Evolutionary conservation across 2,797 vertebrate genomes (phyloP), one percentile per base, ranked within the genome.

Genomic region (Enteromius afrohamiltoni): DNA sequence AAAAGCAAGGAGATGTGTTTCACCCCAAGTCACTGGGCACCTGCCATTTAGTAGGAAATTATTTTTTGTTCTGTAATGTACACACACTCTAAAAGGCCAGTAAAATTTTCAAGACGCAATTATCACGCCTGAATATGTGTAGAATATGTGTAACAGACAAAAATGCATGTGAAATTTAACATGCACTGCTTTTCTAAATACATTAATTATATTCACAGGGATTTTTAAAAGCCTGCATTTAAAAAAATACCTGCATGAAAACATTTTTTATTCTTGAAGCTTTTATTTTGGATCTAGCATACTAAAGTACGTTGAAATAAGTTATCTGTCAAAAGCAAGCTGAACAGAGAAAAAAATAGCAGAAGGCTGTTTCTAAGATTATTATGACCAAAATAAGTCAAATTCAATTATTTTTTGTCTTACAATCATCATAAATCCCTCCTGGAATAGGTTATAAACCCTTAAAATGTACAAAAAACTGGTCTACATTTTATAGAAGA

Each of bases 1-100:
- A 83, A 87, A 79, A 88, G 83, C 88, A 87, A 83, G 77, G 67
- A 80, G 62, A 82, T 34, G 21, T 6, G 84, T 85, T 68, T 86
- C 85, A 74, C 51, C 65, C 60, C 62, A 73, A 70, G 58, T 80
- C 81, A 85, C 85, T 21, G 42, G 17, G 85, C 79, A 84, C 67
- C 79, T 84, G 60, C 70, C 88, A 80, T 85, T 83, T 62, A 86
- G 87, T 82, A 86, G 87, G 79, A 88, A 86, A 80, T 80, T 74
- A 70, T 64, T 62, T 3, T 47, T 78, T 65, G 23, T 78, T 78
- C 23, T 47, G 58, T 13, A 31, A 23, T 45, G 16, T 29, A 40
- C 47, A 34, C 21, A n/a, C 19, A 49, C n/a, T 58, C 14, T 2
- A 10, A 45, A 45, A 10, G 19, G 26, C 26, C 47, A 29, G 42